A percentile compares a stretch with the other conserved stretches of the same genome.
Conservation (phyloP, 2,797 vertebrate species). For the Saxicola maurus region DNA sequence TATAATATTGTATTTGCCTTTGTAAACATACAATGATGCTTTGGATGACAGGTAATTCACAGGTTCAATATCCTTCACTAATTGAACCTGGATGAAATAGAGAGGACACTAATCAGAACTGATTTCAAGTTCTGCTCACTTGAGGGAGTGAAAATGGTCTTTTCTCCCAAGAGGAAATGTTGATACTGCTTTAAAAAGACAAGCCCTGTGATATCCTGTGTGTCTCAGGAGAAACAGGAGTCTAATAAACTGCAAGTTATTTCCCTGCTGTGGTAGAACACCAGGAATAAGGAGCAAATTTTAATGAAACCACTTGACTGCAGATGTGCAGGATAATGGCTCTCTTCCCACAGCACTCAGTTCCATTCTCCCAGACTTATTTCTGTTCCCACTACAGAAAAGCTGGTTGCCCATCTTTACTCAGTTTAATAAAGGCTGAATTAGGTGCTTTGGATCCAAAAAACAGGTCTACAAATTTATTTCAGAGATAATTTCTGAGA, state of each 20-base stretch:
- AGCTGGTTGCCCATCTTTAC: background rate
- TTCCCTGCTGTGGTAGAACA: constrained; percentile 41
- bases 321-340: background rate
- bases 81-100: constrained; percentile 66
- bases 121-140: constrained; percentile 66
- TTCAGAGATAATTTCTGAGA: background rate
- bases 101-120: constrained; percentile 64
- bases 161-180: constrained; percentile 11
- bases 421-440: background rate
- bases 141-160: constrained; percentile 53
- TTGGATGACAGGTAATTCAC: constrained; percentile 66
- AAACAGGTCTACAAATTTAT: background rate
- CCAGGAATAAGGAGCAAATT: constrained; percentile 4
- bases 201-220: constrained; percentile 8
- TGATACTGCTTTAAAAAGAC: constrained; percentile 55
- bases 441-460: background rate
- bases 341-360: background rate
- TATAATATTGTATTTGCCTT: constrained; percentile 44
- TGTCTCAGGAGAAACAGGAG: constrained; percentile 20
- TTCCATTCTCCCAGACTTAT: background rate
- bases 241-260: constrained; percentile 31
- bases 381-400: background rate
- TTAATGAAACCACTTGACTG: constrained; percentile 23
- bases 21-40: constrained; percentile 53
- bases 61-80: constrained; percentile 68